phyloP scores from a whole-genome alignment of 1,140 invertebrate species.

The Drosophila lowei region DNA sequence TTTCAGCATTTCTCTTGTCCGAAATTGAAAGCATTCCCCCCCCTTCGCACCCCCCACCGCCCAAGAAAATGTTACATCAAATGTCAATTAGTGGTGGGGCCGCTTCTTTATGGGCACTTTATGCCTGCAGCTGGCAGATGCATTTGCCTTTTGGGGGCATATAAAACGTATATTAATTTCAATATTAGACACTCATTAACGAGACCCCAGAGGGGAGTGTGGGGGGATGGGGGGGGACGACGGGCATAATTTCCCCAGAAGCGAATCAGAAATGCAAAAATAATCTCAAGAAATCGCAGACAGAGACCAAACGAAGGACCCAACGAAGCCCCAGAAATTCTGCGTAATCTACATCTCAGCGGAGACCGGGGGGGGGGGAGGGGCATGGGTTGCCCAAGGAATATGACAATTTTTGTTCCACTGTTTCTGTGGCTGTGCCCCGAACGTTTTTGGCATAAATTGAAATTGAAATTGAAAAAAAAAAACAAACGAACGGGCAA shows the following conservation, averaged over 20 bases:
- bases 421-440: conserved; percentile 1
- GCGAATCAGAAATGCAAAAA: conserved; percentile 76
- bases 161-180: conserved; percentile 78
- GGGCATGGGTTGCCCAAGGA: background rate
- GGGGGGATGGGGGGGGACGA: background rate
- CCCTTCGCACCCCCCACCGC: background rate
- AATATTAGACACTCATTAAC: conserved; percentile 68
- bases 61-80: conserved; percentile 53
- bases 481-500: conserved; percentile 11
- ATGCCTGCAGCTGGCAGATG: conserved; percentile 57
- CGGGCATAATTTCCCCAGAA: conserved; percentile 52
- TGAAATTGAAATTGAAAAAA: conserved; percentile 58
- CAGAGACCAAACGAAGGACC: conserved; percentile 35
- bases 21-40: conserved; percentile 45
- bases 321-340: conserved; percentile 52
- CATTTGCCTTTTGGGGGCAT: conserved; percentile 44
- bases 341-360: conserved; percentile 72
- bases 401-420: conserved; percentile 27
- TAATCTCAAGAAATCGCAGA: conserved; percentile 62
- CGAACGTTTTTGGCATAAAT: conserved; percentile 62
- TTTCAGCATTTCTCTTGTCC: background rate
- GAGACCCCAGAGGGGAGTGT: background rate
- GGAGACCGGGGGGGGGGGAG: conserved; percentile 23
- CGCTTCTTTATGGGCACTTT: conserved; percentile 58
- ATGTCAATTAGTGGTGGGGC: conserved; percentile 64